Conservation (phyloP, 2,113 vertebrate species). For the Todiramphus chloris region DNA sequence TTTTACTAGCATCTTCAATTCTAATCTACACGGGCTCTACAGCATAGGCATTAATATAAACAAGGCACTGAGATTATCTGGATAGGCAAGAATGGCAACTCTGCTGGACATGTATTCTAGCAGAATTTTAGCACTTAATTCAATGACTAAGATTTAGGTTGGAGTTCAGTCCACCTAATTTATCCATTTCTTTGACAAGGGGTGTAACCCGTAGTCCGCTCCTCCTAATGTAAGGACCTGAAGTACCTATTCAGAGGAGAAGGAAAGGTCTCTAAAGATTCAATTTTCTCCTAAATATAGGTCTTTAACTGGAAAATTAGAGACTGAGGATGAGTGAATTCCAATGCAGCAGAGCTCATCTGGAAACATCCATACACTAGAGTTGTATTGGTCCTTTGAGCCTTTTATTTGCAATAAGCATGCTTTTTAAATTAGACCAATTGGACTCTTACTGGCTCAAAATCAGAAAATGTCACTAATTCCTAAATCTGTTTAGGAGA, state of each 20-base stretch:
- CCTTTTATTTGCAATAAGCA: background rate
- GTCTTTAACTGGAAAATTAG: background rate
- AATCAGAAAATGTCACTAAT: background rate
- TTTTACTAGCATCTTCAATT: background rate
- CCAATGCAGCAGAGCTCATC: background rate
- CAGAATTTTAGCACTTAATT: background rate
- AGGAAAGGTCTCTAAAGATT: background rate
- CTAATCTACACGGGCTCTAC: background rate
- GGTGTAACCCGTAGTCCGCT: accelerated
- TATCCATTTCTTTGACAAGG: background rate
- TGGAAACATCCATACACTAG: background rate
- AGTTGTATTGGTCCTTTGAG: background rate
- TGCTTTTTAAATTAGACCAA: background rate
- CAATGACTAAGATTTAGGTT: background rate
- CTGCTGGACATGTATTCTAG: background rate
- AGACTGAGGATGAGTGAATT: background rate
- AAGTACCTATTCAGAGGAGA: background rate
- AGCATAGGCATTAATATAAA: background rate
- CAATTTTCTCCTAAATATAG: background rate
- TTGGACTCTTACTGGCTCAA: background rate
- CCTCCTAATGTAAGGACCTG: background rate
- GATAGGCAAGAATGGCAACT: background rate
- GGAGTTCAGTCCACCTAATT: background rate
- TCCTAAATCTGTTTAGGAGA: background rate
- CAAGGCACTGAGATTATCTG: background rate